Base-by-base conservation (phyloP, 2,113 vertebrate genomes). In the Tamias sibiricus region DNA sequence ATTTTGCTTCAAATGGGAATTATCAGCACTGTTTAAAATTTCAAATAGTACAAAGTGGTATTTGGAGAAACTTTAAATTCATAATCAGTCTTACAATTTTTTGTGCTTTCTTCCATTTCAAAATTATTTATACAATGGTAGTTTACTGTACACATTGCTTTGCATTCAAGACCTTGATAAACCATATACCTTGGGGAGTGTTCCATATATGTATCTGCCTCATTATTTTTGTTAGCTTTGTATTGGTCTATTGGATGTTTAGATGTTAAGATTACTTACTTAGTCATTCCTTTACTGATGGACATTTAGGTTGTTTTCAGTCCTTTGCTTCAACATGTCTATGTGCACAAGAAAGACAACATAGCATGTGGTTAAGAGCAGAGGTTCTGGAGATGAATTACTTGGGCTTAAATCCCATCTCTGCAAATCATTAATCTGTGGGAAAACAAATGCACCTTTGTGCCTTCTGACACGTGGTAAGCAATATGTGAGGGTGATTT, bases 1-100 rank as follows among this genome's bases (percentile, higher is more conserved):
- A 87, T 96, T 68, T 89, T 35, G 5, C 79, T 95, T 91, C 59
- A 64, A 83, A 40, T 84, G 47, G 32, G 6, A 92, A 87, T 95
- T 68, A 52, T 17, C 62, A 84, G 66, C 7, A 84, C 28, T 76
- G 14, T 71, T 86, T 77, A 59, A 91, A 82, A 93, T 72, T 86
- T 62, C 17, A 62, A 86, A 7, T 82, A 26, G 5, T 76, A 66
- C 13, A 76, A 92, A 90, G 85, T 74, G 19, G 0, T 84, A 37
- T 84, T 94, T 44, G 92, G 66, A 87, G 86, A 71, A 54, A 84
- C 1, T 74, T 71, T 82, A 57, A 80, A 87, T 80, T 62, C 11
- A 59, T 24, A 76, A 71, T 44, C 75, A 92, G 9, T 37, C 13
- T 26, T 87, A 12, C 11, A 9, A 30, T 72, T 74, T 82, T 30